A percentile compares a stretch with the other conserved stretches of the same genome.
Conservation (phyloP, 2,797 vertebrate genomes). For the Hozukius guyotensis region DNA sequence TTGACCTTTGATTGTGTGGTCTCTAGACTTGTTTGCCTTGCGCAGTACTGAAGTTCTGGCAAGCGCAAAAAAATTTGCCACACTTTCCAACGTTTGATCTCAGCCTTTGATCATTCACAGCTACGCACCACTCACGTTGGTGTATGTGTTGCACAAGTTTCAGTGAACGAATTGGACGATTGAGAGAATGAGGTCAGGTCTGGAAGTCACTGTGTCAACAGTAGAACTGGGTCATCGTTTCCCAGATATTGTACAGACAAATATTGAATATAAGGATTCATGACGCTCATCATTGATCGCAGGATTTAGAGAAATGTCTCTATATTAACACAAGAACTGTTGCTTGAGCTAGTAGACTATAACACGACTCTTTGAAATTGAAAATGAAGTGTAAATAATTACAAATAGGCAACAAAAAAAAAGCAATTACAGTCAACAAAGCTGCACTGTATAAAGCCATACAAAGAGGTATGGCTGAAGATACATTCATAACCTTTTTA, state of each 20-base stretch:
- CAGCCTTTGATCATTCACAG: not conserved
- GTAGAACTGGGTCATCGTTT: constrained; percentile 1
- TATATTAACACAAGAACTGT: not conserved
- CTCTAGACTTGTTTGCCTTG: constrained; percentile 49
- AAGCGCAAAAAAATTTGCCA: not conserved
- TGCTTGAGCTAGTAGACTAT: not conserved
- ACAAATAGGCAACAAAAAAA: not conserved
- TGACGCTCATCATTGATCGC: not conserved
- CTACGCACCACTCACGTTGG: not conserved
- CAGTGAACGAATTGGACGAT: not conserved
- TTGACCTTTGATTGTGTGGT: constrained; percentile 47
- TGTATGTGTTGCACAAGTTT: not conserved
- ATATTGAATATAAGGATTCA: not conserved
- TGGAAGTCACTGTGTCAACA: constrained; percentile 29
- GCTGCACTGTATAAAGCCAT: not conserved
- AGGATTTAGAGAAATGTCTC: not conserved
- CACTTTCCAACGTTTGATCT: not conserved
- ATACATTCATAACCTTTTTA: not conserved
- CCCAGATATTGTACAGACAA: constrained; percentile 1
- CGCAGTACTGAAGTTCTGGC: constrained; percentile 6
- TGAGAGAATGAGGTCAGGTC: not conserved
- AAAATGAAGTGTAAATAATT: not conserved
- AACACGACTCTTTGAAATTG: not conserved
- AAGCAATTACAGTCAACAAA: not conserved
- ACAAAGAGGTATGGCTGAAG: not conserved